A percentile compares a stretch with the other conserved stretches of the same genome.
These are phyloP conservation scores for Girardia tigrina DNA, from an alignment of 2,888 invertebrate species.

Conservation along the genomic window DNA sequence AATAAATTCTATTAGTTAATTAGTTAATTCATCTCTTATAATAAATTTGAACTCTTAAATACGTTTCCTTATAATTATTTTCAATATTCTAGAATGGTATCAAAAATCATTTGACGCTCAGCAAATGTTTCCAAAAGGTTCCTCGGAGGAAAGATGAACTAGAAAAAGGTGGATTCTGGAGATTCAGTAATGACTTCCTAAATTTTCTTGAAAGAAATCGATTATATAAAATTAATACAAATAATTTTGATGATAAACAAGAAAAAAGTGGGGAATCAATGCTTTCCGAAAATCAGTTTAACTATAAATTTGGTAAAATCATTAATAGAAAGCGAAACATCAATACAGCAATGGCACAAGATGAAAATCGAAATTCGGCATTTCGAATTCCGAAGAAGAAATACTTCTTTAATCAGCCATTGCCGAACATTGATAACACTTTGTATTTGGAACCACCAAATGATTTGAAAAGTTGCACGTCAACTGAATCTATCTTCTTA, in stretches of 20 bases:
- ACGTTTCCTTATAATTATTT: too few species aligned
- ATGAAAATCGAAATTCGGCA: conserved; percentile 8
- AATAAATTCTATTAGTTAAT: too few species aligned
- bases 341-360: neutral
- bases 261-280: too few species aligned
- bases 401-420: neutral
- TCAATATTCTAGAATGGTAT: neutral
- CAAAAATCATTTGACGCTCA: neutral
- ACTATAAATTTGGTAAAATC: neutral
- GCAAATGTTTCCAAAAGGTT: conserved; percentile 14
- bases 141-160: neutral
- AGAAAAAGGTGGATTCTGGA: neutral
- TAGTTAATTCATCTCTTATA: too few species aligned
- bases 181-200: neutral
- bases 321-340: neutral
- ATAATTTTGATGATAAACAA: neutral
- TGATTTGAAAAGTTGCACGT: too few species aligned
- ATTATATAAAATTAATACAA: neutral
- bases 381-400: conserved; percentile 7
- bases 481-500: neutral
- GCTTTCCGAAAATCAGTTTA: neutral
- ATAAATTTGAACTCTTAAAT: too few species aligned
- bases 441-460: too few species aligned
- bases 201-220: conserved; percentile 18
- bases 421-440: neutral